Percentiles rank a stretch among this genome's conserved stretches.
phyloP scores from a whole-genome alignment of 2,888 invertebrate genomes.

The Diachrysia chrysitis region DNA sequence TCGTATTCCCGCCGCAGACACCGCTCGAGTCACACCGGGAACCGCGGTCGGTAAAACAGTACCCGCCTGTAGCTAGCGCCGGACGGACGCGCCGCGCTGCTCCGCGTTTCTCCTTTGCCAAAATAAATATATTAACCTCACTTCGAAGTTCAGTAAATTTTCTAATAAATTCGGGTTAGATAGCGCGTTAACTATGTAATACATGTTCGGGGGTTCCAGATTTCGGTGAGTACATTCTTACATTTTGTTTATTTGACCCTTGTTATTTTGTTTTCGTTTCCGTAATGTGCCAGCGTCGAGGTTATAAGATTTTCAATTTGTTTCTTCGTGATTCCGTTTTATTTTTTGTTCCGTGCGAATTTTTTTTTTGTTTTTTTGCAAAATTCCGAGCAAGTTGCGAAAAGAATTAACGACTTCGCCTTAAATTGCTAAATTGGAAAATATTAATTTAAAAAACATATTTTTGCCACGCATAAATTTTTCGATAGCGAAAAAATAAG shows the following conservation, averaged over 20 bases:
- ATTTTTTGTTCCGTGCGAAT: neutral
- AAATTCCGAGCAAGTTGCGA: neutral
- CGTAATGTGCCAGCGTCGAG: constrained; percentile 5
- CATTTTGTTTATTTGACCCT: constrained; percentile 15
- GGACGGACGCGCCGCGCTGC: constrained; percentile 30
- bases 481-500: neutral
- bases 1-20: constrained; percentile 10
- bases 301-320: constrained; percentile 6
- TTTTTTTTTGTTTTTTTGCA: neutral
- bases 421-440: neutral
- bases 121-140: constrained; percentile 35
- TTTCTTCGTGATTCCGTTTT: neutral
- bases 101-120: constrained; percentile 17
- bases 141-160: neutral
- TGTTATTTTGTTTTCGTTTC: constrained; percentile 22
- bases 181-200: constrained; percentile 10
- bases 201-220: neutral
- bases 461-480: neutral
- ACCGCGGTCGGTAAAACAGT: constrained; percentile 47
- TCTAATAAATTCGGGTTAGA: neutral
- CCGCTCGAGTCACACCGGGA: constrained; percentile 9
- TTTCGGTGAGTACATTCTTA: constrained; percentile 27
- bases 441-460: neutral
- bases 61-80: constrained; percentile 15
- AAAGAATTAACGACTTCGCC: neutral